Evolutionary conservation across 1,140 invertebrate species (phyloP).

Genomic region (Thrips palmi): DNA sequence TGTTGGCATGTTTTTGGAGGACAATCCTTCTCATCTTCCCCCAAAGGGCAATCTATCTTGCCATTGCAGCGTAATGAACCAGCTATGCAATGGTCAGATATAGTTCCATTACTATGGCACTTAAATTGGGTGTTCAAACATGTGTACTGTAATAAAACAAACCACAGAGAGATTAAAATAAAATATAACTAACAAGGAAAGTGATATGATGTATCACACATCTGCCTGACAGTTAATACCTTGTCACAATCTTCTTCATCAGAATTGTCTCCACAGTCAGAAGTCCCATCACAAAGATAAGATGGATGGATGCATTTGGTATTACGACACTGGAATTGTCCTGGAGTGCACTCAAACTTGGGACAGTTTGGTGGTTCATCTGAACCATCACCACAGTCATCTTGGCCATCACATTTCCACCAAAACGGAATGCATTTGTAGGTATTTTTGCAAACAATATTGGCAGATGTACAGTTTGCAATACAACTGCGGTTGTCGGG

Average conservation of each 20-base stretch:
- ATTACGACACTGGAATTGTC: constrained; percentile 59
- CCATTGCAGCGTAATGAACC: constrained; percentile 40
- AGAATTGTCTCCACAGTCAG: constrained; percentile 42
- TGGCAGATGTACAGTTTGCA: constrained; percentile 60
- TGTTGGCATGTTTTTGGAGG: constrained; percentile 36
- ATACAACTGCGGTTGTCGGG: constrained; percentile 45
- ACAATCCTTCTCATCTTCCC: constrained; percentile 53
- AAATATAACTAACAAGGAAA: no score
- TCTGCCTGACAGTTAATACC: constrained; percentile 3
- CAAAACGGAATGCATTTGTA: constrained; percentile 50
- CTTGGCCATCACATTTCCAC: constrained; percentile 43
- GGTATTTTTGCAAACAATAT: constrained; percentile 53
- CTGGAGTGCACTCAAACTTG: constrained; percentile 49
- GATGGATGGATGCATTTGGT: constrained; percentile 45
- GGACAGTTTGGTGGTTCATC: constrained; percentile 53
- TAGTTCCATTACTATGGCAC: constrained; percentile 16
- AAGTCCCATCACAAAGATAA: constrained; percentile 45
- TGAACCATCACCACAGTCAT: constrained; percentile 62
- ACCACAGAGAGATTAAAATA: no score
- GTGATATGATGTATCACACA: background rate
- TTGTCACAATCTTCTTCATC: constrained; percentile 30
- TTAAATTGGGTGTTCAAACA: constrained; percentile 18
- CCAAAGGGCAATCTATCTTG: constrained; percentile 40
- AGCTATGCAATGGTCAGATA: constrained; percentile 31
- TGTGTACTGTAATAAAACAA: constrained; percentile 16